phyloP scores from a whole-genome alignment of 1,140 invertebrate genomes.

The Aricia agestis region DNA sequence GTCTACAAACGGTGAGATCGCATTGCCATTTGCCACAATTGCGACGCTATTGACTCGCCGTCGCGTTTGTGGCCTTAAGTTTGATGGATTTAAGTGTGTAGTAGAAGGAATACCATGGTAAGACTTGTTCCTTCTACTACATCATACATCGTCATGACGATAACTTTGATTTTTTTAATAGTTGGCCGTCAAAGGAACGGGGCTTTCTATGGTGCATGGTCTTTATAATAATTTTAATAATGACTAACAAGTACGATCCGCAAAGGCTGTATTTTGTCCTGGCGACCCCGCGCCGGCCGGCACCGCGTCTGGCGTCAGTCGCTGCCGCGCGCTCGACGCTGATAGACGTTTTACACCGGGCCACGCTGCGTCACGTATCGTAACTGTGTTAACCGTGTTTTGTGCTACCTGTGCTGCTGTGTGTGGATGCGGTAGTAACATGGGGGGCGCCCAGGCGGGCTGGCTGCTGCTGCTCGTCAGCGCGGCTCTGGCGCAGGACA shows the following conservation, averaged over 20 bases:
- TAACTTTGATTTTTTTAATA: no score
- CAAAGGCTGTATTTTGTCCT: neutral
- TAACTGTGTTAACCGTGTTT: slow-evolving; percentile 35
- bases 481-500: slow-evolving; percentile 53
- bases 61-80: no score
- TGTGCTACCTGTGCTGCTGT: slow-evolving; percentile 41
- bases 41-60: no score
- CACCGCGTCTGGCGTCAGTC: slow-evolving; percentile 46
- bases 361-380: slow-evolving; percentile 54
- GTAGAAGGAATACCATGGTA: no score
- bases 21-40: no score
- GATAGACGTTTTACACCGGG: slow-evolving; percentile 41
- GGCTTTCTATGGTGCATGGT: no score
- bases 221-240: neutral
- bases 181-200: no score
- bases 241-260: neutral
- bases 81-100: no score
- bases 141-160: no score
- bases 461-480: slow-evolving; percentile 52
- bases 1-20: no score
- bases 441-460: slow-evolving; percentile 66
- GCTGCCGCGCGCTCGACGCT: slow-evolving; percentile 36
- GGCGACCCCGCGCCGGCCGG: slow-evolving; percentile 23
- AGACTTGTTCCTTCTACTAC: no score
- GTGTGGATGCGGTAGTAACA: slow-evolving; percentile 63